Evolutionary conservation across 2,113 vertebrate species (phyloP).

Genomic region (Cercopithecus mona): DNA sequence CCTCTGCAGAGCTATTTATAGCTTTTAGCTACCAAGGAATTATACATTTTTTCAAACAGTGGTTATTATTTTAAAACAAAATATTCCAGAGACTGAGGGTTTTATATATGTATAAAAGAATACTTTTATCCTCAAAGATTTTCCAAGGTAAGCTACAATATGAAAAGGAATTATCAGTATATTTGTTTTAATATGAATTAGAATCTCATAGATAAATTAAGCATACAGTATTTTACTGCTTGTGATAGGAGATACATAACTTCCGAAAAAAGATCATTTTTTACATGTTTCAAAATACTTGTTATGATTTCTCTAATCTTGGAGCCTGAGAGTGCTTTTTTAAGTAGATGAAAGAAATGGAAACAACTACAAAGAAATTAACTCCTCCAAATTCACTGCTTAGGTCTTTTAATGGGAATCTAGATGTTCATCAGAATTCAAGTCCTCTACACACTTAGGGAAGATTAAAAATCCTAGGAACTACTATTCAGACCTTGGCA

Average conservation of each 20-base stretch:
- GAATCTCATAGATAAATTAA: slow-evolving; percentile 23
- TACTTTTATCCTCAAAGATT: slow-evolving; percentile 24
- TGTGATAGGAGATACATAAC: not conserved
- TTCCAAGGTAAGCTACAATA: slow-evolving; percentile 30
- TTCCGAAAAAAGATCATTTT: not conserved
- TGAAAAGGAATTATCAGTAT: not conserved
- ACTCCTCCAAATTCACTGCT: not conserved
- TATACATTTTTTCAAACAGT: slow-evolving; percentile 65
- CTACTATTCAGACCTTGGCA: not conserved
- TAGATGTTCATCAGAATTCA: slow-evolving; percentile 36
- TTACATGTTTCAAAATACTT: not conserved
- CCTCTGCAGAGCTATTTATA: slow-evolving; percentile 56
- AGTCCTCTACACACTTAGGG: not conserved
- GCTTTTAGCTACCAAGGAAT: slow-evolving; percentile 40
- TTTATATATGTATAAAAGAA: slow-evolving; percentile 46
- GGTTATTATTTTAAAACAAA: slow-evolving; percentile 51
- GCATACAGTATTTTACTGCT: slow-evolving; percentile 23
- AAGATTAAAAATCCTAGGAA: not conserved
- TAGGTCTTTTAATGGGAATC: not conserved
- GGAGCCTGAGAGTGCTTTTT: not conserved
- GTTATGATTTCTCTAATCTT: not conserved
- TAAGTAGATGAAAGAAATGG: not conserved
- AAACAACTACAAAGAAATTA: slow-evolving; percentile 24
- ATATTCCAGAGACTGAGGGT: not conserved
- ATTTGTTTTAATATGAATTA: slow-evolving; percentile 60